A percentile compares a stretch with the other conserved stretches of the same genome.
Conservation (phyloP, 2,888 invertebrate species). For the Nomada flava region DNA sequence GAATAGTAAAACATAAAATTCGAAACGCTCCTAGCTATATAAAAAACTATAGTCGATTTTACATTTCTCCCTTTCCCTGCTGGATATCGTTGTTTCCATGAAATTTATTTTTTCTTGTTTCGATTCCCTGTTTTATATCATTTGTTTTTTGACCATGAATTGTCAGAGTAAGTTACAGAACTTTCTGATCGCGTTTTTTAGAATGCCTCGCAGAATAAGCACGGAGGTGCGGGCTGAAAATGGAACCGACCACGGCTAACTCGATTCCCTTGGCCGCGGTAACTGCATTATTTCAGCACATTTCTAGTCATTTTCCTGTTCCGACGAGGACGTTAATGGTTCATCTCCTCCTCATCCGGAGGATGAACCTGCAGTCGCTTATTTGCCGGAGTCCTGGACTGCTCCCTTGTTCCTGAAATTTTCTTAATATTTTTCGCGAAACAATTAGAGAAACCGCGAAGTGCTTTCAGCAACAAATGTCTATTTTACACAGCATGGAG, state of each 20-base stretch:
- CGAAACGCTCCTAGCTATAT: slow-evolving; percentile 42
- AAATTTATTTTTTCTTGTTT: neutral
- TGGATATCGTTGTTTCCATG: no score
- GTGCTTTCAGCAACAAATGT: no score
- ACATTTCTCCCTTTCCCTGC: neutral
- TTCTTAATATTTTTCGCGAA: neutral
- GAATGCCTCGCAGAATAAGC: neutral
- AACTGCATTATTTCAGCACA: slow-evolving; percentile 66
- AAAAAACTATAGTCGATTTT: slow-evolving; percentile 41
- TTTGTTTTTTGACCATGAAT: no score
- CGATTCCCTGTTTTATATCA: neutral
- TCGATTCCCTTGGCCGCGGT: slow-evolving; percentile 58
- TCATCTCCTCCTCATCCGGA: slow-evolving; percentile 9
- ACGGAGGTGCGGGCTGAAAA: slow-evolving; percentile 34
- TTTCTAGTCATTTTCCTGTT: slow-evolving; percentile 58
- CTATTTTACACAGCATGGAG: no score
- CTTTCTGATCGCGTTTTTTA: slow-evolving; percentile 10
- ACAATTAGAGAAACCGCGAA: no score
- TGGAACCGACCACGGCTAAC: slow-evolving; percentile 56
- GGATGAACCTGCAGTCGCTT: neutral
- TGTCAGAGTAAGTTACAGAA: neutral
- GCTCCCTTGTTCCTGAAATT: neutral
- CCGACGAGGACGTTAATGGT: slow-evolving; percentile 34
- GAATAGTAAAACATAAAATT: slow-evolving; percentile 39
- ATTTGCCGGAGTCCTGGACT: neutral